A percentile compares a stretch with the other conserved stretches of the same genome.
These are phyloP conservation scores for Anadara kagoshimensis DNA, from an alignment of 1,140 invertebrate genomes.

Conservation along the genomic window DNA sequence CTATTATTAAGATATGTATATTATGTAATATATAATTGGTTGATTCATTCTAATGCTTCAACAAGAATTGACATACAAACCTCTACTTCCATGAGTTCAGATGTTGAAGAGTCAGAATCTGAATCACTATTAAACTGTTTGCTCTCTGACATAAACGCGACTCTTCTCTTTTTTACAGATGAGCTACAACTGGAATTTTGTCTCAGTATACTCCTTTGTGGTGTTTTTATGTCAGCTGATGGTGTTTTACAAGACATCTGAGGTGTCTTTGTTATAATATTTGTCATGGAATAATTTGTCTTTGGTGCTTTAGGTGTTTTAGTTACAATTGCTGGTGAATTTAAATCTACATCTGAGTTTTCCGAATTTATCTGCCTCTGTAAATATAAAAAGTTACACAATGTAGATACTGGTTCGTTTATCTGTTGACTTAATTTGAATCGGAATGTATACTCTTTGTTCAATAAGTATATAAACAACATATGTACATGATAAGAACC, in stretches of 20 bases:
- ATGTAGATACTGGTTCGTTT: too few relatives aligned
- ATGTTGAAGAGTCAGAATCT: slow-evolving; percentile 45
- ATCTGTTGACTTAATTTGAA: too few relatives aligned
- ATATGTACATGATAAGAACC: too few relatives aligned
- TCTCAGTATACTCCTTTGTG: slow-evolving; percentile 51
- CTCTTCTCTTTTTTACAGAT: slow-evolving; percentile 46
- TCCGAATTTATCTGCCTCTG: too few relatives aligned
- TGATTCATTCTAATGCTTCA: too few relatives aligned
- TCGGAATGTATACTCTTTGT: too few relatives aligned
- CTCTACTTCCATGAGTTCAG: slow-evolving; percentile 53
- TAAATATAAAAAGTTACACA: too few relatives aligned
- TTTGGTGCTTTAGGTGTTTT: background rate
- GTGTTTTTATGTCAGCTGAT: slow-evolving; percentile 39
- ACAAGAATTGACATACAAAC: slow-evolving; percentile 16
- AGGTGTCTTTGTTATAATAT: slow-evolving; percentile 6
- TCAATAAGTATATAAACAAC: too few relatives aligned
- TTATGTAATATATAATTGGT: too few relatives aligned
- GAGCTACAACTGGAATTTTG: slow-evolving; percentile 26
- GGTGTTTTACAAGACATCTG: slow-evolving; percentile 8
- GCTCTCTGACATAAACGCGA: slow-evolving; percentile 45
- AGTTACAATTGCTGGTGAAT: background rate
- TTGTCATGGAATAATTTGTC: background rate
- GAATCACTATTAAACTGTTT: slow-evolving; percentile 32
- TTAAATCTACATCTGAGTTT: too few relatives aligned
- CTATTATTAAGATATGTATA: too few relatives aligned